Conservation (phyloP, 2,113 vertebrate genomes). For the Phrynosoma blainvillii region DNA sequence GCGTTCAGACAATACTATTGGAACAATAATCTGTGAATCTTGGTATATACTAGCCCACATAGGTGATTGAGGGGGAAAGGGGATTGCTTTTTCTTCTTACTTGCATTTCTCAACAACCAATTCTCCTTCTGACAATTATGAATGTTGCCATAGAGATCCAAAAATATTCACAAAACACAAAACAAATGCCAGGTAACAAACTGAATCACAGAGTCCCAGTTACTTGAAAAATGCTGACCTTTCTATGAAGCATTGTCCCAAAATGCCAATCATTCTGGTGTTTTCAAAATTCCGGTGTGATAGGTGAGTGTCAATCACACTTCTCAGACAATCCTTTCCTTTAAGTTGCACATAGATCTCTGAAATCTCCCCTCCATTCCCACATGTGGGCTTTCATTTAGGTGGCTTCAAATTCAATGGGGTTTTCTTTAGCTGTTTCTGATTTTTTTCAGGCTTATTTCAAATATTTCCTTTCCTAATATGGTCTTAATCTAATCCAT, state of each 20-base stretch:
- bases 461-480: not conserved
- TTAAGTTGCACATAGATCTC: not conserved
- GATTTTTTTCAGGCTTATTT: not conserved
- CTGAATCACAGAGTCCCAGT: not conserved
- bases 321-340: not conserved
- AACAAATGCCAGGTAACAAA: conserved; percentile 22
- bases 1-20: not conserved
- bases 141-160: conserved; percentile 2
- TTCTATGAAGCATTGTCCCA: conserved; percentile 9
- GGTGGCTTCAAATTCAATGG: not conserved
- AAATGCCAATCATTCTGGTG: conserved; percentile 12
- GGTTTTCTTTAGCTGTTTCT: not conserved
- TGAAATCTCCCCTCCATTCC: not conserved
- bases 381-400: not conserved
- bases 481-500: not conserved
- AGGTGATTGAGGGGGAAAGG: too few relatives aligned
- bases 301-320: not conserved
- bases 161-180: conserved; percentile 16
- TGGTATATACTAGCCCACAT: not conserved
- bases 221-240: conserved; percentile 21
- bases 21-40: not conserved
- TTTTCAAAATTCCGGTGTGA: not conserved
- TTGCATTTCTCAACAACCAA: not conserved
- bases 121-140: conserved; percentile 3
- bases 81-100: too few relatives aligned